Base-by-base conservation (phyloP, 2,113 vertebrate genomes). In the Percina caprodes region DNA sequence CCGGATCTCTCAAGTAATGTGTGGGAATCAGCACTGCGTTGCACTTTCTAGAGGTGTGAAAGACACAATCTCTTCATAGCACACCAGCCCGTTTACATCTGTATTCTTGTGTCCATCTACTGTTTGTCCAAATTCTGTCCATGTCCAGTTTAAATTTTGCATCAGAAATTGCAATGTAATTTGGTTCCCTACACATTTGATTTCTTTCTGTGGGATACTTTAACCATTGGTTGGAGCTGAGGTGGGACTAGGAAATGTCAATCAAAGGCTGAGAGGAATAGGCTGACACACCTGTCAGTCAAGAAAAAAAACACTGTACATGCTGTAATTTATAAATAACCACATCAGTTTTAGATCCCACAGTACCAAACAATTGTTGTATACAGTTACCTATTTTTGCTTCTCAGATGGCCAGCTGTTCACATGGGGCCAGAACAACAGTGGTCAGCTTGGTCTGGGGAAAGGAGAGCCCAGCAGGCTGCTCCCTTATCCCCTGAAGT, bases 1-100 rank as follows among this genome's bases (percentile, higher is more conserved):
- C 91, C 96, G 87, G 2, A 97, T 99, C 91, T 94, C 97, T 76
- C 98, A 99, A 92, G 96, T 99, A 54, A 98, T 98, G 91, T 99
- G 98, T 94, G 98, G 98, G 79, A 98, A 96, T 83, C 97, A 97
- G 93, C 98, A 99, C 91, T 99, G 98, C 90, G 94, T 99, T 85
- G 98, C 97, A 93, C 96, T 99, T 92, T 97, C 97, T 86, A 96
- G 96, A 97, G 98, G 98, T 99, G 94, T 77, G 90, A 82, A 42
- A 72, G 30, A 79, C 48, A 35, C 42, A 30, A 19, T 71, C 30
- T 79, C 54, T 18, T 60, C 54, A 68, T 54, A 26, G 69, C 42
- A 74, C 51, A 35, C 1, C 19, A 58, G 19, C 42, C n/a, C 61
- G 58, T 56, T 69, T n/a, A 54, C 3, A 2, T 49, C 24, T n/a